phyloP scores from a whole-genome alignment of 2,888 invertebrate genomes.

The Phortica okadai region DNA sequence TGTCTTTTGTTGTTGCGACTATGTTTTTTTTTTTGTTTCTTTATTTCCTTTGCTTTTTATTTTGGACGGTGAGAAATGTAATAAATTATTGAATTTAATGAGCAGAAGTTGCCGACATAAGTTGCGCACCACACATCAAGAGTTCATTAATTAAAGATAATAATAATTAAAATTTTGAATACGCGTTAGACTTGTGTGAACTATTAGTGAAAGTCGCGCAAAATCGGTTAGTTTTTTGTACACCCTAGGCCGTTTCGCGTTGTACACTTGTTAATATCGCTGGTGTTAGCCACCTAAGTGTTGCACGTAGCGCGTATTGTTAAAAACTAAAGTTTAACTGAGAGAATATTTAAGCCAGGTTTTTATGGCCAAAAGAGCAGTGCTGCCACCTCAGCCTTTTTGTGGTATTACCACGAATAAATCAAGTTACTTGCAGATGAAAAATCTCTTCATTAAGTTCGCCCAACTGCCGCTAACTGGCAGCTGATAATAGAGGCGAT shows the following conservation, averaged over 20 bases:
- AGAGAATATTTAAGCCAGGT: background rate
- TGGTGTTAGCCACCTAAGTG: background rate
- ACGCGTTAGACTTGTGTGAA: background rate
- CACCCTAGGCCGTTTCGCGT: background rate
- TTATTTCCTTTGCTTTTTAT: too few species aligned
- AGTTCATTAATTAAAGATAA: background rate
- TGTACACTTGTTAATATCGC: background rate
- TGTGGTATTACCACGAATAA: too few species aligned
- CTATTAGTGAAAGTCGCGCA: background rate
- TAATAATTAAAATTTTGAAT: background rate
- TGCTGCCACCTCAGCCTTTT: background rate
- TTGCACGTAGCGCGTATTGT: slow-evolving; percentile 6
- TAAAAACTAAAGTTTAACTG: background rate
- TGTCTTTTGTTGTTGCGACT: too few species aligned
- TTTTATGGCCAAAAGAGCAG: background rate
- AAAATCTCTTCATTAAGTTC: too few species aligned
- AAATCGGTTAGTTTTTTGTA: background rate
- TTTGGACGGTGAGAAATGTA: too few species aligned
- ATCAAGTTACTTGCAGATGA: too few species aligned
- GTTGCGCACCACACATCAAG: too few species aligned
- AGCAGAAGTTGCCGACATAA: too few species aligned
- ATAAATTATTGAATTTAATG: too few species aligned
- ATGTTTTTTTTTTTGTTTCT: too few species aligned
- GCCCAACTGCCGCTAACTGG: too few species aligned
- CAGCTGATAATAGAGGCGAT: too few species aligned